Base-by-base conservation (phyloP, 1,140 invertebrate genomes). In the Aphelenchoides besseyi region DNA sequence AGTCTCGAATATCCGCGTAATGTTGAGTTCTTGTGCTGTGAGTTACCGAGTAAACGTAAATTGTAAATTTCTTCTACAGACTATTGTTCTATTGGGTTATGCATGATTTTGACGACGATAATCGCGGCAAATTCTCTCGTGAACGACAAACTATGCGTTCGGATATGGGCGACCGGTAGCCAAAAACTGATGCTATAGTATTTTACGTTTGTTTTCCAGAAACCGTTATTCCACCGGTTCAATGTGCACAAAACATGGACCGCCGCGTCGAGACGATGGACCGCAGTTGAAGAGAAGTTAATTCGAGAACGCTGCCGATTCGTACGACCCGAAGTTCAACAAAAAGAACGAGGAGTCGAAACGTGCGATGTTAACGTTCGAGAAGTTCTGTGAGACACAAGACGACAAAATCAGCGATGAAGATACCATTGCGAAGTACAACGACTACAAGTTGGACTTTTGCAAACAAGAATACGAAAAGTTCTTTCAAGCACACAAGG, bases 401-500 rank as follows among this genome's bases (percentile, higher is more conserved):
- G 95, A 98, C 87, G 96, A 99, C 85, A 91, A 91, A 52, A 97
- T 81, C 92, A 92, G 23, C 23, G 66, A 70, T 48, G 95, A 98
- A 77, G 93, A 97, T 72, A 94, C 95, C 8, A 91, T 98, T 75
- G 90, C 90, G 80, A 96, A 96, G 81, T 99, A 98, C 87, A 95
- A 95, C 85, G 95, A 98, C 79, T 99, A 98, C 86, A 98, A 98
- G 86, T 87, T 93, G 78, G 95, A 98, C 80, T 98, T 97, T 84
- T 91, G 92, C 82, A 88, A 92, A 64, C 93, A 96, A 85, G 95
- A 98, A 84, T 89, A 98, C 26, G 95, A 95, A 86, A 95, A 98
- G 86, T 99, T 98, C 88, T 99, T 99, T 88, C 91, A 97, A 80
- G 90, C 90, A 35, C 97, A 99, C 87, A 98, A 98, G 87, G 95